Percentiles rank a stretch among this genome's conserved stretches.
Evolutionary conservation across 1,140 invertebrate genomes (phyloP).

Genomic region (Epicauta chinensis): DNA sequence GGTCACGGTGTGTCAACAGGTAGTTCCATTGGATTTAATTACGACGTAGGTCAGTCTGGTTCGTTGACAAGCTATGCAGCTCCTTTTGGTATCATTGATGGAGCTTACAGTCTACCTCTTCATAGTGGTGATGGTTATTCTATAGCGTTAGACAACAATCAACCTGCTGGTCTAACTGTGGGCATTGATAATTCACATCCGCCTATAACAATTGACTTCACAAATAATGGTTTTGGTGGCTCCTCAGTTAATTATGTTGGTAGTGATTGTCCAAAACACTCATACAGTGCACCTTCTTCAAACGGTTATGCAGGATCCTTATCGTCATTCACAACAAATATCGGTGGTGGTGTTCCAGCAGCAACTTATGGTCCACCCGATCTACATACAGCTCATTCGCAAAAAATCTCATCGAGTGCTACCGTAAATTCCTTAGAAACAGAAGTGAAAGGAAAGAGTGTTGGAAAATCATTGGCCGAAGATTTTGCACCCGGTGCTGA

Average conservation of each 20-base stretch:
- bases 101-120: constrained; percentile 45
- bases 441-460: constrained; percentile 30
- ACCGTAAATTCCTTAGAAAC: constrained; percentile 26
- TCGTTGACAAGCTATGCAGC: constrained; percentile 49
- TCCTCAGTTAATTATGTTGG: constrained; percentile 6
- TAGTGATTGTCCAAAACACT: constrained; percentile 27
- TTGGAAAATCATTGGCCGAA: constrained; percentile 36
- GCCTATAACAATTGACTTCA: constrained; percentile 25
- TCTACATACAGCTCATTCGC: constrained; percentile 23
- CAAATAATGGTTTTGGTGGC: constrained; percentile 3
- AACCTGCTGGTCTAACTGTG: constrained; percentile 23
- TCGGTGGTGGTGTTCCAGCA: constrained; percentile 21
- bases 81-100: constrained; percentile 45
- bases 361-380: constrained; percentile 22
- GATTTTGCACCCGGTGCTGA: constrained; percentile 36
- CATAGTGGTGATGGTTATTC: constrained; percentile 22
- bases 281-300: constrained; percentile 37
- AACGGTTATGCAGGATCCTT: constrained; percentile 34
- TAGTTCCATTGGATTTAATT: constrained; percentile 21
- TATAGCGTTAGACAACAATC: constrained; percentile 15
- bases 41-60: constrained; percentile 30
- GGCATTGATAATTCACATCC: constrained; percentile 28
- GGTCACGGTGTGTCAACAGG: constrained; percentile 29
- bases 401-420: constrained; percentile 23
- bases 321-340: constrained; percentile 34